These are phyloP conservation scores for Diadema setosum DNA, from an alignment of 35 echinoderm and acorn worm genomes.

Conservation along the genomic window DNA sequence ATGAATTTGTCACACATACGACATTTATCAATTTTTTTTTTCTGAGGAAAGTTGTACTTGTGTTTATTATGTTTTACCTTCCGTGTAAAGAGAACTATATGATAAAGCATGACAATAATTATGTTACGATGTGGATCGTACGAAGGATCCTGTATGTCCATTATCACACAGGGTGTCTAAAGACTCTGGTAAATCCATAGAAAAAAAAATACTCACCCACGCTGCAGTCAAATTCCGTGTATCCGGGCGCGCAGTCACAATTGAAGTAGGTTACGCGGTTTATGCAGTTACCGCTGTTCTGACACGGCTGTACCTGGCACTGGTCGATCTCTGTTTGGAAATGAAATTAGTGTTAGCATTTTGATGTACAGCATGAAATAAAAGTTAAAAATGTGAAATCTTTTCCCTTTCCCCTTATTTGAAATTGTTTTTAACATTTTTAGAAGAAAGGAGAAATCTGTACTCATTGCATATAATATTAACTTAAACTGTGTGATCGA, in stretches of 20 bases:
- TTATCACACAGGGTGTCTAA: too few relatives aligned
- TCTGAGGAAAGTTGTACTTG: too few relatives aligned
- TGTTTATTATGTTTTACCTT: too few relatives aligned
- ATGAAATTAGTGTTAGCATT: background rate
- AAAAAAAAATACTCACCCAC: background rate
- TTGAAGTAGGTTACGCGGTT: slow-evolving; percentile 25
- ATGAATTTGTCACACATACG: too few relatives aligned
- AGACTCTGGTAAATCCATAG: too few relatives aligned
- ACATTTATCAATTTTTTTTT: too few relatives aligned
- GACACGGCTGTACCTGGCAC: background rate
- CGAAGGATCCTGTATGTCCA: too few relatives aligned
- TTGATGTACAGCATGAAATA: background rate
- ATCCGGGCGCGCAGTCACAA: slow-evolving; percentile 21
- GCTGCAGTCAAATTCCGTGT: background rate
- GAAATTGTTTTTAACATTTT: background rate
- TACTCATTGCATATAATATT: background rate
- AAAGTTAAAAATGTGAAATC: background rate
- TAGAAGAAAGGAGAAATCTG: background rate
- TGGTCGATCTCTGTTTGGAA: background rate
- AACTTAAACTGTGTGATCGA: too few relatives aligned
- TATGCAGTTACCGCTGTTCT: slow-evolving; percentile 21
- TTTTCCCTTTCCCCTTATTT: background rate
- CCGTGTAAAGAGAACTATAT: too few relatives aligned
- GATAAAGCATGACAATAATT: too few relatives aligned
- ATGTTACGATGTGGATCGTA: too few relatives aligned